Conservation (phyloP, 2,113 vertebrate species). For the Hyperoodon ampullatus region DNA sequence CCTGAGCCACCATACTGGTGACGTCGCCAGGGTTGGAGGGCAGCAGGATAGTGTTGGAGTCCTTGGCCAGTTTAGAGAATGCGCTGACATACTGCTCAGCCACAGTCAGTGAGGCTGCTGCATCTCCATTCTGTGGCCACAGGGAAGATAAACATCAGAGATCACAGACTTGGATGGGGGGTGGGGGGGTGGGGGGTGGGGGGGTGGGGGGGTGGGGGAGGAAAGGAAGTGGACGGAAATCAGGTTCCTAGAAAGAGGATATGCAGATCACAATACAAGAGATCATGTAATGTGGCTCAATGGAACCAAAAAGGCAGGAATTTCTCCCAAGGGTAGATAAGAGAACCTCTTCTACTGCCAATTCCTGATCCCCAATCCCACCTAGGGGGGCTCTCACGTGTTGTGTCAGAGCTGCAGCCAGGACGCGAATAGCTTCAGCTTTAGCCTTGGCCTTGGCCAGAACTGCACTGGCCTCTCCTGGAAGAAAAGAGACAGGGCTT, state of each 20-base stretch:
- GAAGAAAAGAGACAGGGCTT: not conserved
- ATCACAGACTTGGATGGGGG: not conserved
- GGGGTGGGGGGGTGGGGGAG: too few species aligned
- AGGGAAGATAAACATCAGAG: slow-evolving; percentile 30
- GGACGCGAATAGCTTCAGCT: slow-evolving; percentile 91
- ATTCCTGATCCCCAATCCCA: not conserved
- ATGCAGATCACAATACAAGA: not conserved
- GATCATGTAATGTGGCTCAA: not conserved
- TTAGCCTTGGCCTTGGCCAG: slow-evolving; percentile 95
- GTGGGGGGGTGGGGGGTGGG: too few species aligned
- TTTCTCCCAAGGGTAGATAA: not conserved
- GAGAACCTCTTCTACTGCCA: not conserved
- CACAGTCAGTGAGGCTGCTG: slow-evolving; percentile 93
- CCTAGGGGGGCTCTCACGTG: slow-evolving; percentile 84
- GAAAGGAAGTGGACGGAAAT: not conserved
- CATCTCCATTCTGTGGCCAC: slow-evolving; percentile 90
- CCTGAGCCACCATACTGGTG: slow-evolving; percentile 96
- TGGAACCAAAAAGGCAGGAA: not conserved
- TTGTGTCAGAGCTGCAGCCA: slow-evolving; percentile 91
- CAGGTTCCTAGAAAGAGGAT: not conserved
- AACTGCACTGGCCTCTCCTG: slow-evolving; percentile 95
- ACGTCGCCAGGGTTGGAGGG: slow-evolving; percentile 92
- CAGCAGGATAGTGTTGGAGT: slow-evolving; percentile 95
- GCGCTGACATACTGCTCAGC: slow-evolving; percentile 96
- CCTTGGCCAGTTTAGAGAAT: slow-evolving; percentile 96